Evolutionary conservation across 2,797 vertebrate genomes (phyloP).

Genomic region (Lagorchestes hirsutus): DNA sequence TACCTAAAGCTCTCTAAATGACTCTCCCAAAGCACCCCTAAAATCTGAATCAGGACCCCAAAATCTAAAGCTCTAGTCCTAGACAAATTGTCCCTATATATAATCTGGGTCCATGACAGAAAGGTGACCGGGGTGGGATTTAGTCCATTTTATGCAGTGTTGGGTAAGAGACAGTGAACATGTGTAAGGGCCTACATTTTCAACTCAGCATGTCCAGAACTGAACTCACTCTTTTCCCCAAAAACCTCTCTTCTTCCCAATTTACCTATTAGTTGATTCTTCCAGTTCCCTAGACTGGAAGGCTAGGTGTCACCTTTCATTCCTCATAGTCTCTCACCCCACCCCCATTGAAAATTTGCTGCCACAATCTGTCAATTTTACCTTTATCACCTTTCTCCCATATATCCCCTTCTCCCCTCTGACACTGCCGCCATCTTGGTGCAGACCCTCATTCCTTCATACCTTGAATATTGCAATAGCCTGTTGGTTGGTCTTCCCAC

Average conservation of each 20-base stretch:
- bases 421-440: too few species aligned
- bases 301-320: neutral
- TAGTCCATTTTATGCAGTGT: neutral
- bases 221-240: neutral
- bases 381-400: neutral
- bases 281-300: neutral
- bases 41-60: neutral
- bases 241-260: neutral
- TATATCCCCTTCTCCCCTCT: neutral
- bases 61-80: neutral
- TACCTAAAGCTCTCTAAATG: neutral
- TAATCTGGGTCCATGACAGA: neutral
- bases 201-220: neutral
- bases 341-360: neutral
- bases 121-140: neutral
- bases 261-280: neutral
- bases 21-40: neutral
- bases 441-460: neutral
- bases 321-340: neutral
- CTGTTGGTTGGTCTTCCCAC: neutral
- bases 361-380: neutral
- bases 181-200: neutral
- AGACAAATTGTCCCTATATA: neutral
- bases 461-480: neutral
- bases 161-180: neutral